Base-by-base conservation (phyloP, 2,888 invertebrate genomes). In the Platycnemis pennipes region DNA sequence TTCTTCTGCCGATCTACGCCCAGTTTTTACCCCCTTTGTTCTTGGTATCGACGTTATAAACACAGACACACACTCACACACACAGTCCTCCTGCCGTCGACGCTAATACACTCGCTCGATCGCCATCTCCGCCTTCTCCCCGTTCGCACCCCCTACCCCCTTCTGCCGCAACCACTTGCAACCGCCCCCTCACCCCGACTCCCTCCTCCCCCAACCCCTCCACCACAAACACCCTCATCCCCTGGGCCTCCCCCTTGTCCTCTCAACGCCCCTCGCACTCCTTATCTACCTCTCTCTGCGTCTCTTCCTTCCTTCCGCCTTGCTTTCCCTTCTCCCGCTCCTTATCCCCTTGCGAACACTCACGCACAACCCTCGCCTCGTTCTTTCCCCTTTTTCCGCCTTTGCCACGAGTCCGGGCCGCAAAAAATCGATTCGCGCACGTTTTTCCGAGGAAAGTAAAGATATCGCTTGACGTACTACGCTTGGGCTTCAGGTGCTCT, bases 41-140 rank as follows among this genome's bases (percentile, higher is more conserved):
- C 91, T 91, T 91, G 42, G 63, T 91, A 91, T 91, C 91, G 91
- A 91, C 91, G 91, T 91, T 69, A 91, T 42, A 56, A 91, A 56
- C 91, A 56, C 91, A 13, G 5, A 0, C 69, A n/a, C 69, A 22
- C n/a, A 19, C 63, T 8, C 26, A 19, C 63, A 19, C 63, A 8
- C 63, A n/a, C 7, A 63, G 26, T 77, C 77, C 77, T n/a, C 44
- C 37, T 89, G 22, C 69, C 44, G 42, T 26, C 77, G 77, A 53
- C 87, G 44, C 87, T 87, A 87, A 87, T 87, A 87, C 87, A 87
- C 87, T 87, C 8, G 44, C 46, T 13, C 44, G 3, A 2, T n/a
- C 22, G 7, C 44, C 16, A 7, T 22, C 44, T 8, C 11, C 63
- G n/a, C 8, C 63, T 31, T 49, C 49, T n/a, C 16, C 46, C 46